Conservation (phyloP, 2,888 invertebrate genomes). For the Tribolium freemani region DNA sequence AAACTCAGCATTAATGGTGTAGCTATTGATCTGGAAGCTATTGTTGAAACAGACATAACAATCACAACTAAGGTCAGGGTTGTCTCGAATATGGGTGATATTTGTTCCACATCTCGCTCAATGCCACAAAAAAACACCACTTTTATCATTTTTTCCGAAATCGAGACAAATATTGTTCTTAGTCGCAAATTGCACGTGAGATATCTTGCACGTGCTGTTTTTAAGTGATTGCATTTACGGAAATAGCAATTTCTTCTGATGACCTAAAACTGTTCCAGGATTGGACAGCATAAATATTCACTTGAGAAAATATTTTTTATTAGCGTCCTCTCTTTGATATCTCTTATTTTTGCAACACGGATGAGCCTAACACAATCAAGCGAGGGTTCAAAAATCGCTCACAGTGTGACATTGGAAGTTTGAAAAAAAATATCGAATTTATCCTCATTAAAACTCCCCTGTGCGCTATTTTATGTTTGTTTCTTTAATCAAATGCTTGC, state of each 20-base stretch:
- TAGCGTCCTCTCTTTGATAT: conserved; percentile 1
- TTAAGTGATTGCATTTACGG: conserved; percentile 23
- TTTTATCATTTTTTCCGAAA: background rate
- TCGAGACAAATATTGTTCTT: background rate
- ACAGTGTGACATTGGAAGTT: conserved; percentile 5
- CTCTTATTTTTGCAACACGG: conserved; percentile 12
- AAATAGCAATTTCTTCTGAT: conserved; percentile 26
- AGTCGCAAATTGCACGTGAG: conserved; percentile 17
- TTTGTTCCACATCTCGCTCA: background rate
- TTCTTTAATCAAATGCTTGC: background rate
- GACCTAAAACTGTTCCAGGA: conserved; percentile 25
- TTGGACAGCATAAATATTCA: conserved; percentile 15
- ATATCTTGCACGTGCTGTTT: conserved; percentile 19
- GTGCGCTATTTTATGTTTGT: background rate
- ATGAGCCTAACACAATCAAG: conserved; percentile 1
- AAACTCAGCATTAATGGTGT: conserved; percentile 12
- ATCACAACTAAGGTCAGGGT: conserved; percentile 21
- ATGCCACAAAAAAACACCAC: background rate
- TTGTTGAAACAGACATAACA: conserved; percentile 16
- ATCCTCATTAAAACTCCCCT: background rate
- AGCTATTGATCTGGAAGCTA: conserved; percentile 16
- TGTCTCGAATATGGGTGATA: background rate
- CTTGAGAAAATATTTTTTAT: conserved; percentile 20
- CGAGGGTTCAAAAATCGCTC: conserved; percentile 11
- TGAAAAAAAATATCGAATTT: background rate